Percentiles rank a stretch among this genome's conserved stretches.
These are phyloP conservation scores for Hylaea fasciaria DNA, from an alignment of 2,888 invertebrate genomes.

Conservation along the genomic window DNA sequence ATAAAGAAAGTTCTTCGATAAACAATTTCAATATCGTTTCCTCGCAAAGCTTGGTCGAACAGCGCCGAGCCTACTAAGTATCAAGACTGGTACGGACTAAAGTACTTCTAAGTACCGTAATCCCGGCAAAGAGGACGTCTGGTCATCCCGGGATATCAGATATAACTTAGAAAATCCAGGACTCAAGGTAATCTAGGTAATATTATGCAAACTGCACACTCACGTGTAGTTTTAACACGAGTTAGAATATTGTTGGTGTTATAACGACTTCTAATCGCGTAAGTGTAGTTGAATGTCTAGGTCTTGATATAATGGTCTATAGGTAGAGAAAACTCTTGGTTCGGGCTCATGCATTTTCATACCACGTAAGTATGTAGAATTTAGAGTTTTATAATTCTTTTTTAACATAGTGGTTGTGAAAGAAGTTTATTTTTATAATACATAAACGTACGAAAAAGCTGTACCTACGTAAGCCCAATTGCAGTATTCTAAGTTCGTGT, in stretches of 20 bases:
- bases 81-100: neutral
- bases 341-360: too few relatives aligned
- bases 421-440: too few relatives aligned
- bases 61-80: neutral
- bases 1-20: too few relatives aligned
- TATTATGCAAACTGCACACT: neutral
- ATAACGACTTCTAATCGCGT: neutral
- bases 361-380: too few relatives aligned
- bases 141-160: neutral
- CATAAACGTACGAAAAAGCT: too few relatives aligned
- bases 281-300: neutral
- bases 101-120: constrained; percentile 4
- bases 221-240: neutral
- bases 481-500: too few relatives aligned
- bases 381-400: too few relatives aligned
- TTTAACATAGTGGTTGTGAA: too few relatives aligned
- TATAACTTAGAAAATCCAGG: neutral
- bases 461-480: too few relatives aligned
- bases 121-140: constrained; percentile 8
- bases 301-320: too few relatives aligned
- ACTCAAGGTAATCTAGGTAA: constrained; percentile 1
- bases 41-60: constrained; percentile 31
- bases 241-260: constrained; percentile 1
- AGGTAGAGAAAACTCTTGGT: too few relatives aligned
- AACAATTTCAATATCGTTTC: too few relatives aligned